phyloP scores from a whole-genome alignment of 1,140 invertebrate genomes.

The Goniozus legneri region DNA sequence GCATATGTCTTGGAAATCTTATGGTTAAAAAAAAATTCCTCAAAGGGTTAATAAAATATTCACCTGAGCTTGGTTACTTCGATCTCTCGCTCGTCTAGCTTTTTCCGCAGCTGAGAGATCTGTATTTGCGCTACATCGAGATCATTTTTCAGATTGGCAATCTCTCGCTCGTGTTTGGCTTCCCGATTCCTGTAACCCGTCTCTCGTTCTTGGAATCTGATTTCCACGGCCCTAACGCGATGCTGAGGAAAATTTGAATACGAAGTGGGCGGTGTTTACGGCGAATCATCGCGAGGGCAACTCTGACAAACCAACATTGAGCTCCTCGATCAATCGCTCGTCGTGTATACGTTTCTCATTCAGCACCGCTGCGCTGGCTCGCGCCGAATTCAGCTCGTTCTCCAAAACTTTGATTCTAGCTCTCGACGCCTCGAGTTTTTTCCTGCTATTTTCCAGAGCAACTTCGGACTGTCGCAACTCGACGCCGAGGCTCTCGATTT shows the following conservation, averaged over 20 bases:
- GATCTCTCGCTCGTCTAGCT: constrained; percentile 33
- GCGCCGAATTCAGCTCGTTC: constrained; percentile 50
- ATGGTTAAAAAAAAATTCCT: no score
- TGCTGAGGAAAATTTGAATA: constrained; percentile 19
- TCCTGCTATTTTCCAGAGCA: constrained; percentile 52
- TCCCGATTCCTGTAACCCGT: constrained; percentile 16
- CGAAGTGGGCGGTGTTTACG: no score
- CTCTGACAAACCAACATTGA: constrained; percentile 48
- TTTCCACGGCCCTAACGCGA: constrained; percentile 28
- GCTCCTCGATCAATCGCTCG: constrained; percentile 55
- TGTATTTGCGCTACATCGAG: constrained; percentile 25
- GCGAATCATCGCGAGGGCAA: no score
- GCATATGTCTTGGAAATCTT: no score
- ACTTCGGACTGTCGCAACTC: constrained; percentile 47
- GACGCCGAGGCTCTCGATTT: constrained; percentile 52
- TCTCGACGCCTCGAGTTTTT: constrained; percentile 57
- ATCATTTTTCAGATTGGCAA: constrained; percentile 27
- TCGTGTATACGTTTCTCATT: constrained; percentile 59
- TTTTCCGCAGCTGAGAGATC: constrained; percentile 24
- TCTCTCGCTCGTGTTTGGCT: constrained; percentile 29
- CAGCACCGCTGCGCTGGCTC: constrained; percentile 53
- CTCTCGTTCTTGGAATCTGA: constrained; percentile 29
- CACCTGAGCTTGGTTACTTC: constrained; percentile 37
- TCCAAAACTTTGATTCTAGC: constrained; percentile 60
- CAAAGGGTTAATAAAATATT: no score